A percentile compares a stretch with the other conserved stretches of the same genome.
Evolutionary conservation across 2,797 vertebrate genomes (phyloP).

Genomic region (Crax fasciolata): DNA sequence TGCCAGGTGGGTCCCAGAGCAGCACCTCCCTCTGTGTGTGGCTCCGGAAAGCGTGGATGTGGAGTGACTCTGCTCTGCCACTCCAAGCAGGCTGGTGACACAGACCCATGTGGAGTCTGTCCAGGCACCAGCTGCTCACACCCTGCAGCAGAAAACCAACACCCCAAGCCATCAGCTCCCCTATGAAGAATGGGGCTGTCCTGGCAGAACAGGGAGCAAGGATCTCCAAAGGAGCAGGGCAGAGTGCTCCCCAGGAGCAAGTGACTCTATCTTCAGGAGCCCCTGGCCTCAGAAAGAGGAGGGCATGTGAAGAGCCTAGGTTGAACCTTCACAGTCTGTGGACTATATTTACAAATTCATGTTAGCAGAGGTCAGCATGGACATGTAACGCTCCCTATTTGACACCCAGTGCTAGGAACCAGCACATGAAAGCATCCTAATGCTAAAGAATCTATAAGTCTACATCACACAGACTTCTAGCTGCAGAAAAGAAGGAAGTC

Average conservation of each 20-base stretch:
- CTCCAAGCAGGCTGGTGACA: accelerated
- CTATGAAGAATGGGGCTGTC: not conserved
- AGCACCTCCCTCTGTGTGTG: not conserved
- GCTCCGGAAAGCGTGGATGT: not conserved
- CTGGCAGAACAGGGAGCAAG: not conserved
- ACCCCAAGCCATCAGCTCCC: accelerated
- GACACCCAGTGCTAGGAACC: not conserved
- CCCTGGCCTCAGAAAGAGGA: not conserved
- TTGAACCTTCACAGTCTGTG: not conserved
- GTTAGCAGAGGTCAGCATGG: not conserved
- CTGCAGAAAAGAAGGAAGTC: not conserved
- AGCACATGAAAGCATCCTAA: not conserved
- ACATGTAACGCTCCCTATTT: not conserved
- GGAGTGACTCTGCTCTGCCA: not conserved
- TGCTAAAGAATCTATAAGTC: not conserved
- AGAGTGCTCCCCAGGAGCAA: not conserved
- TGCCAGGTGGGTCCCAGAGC: not conserved
- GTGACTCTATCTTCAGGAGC: not conserved
- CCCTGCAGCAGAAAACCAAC: not conserved
- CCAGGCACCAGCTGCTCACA: not conserved
- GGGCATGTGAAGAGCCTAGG: not conserved
- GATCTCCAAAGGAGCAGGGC: not conserved
- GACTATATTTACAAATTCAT: not conserved
- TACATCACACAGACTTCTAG: not conserved
- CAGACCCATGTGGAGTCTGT: not conserved